Percentiles rank a stretch among this genome's conserved stretches.
Conservation (phyloP, 1,140 invertebrate species). For the Heliconius hermathena region DNA sequence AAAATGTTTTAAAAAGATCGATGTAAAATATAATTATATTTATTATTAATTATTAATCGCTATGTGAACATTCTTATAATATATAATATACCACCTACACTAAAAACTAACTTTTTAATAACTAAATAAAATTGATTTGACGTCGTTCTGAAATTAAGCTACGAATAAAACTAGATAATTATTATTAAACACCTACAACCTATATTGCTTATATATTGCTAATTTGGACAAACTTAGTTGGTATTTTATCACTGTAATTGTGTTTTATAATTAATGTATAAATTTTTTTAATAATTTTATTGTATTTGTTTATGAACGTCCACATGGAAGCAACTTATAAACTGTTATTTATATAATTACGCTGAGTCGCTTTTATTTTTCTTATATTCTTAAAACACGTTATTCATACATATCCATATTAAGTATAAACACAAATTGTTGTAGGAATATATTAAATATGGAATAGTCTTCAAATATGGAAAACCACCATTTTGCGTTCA, state of each 20-base stretch:
- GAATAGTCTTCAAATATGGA: no score
- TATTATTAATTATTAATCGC: not conserved
- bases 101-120: constrained; percentile 29
- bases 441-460: no score
- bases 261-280: constrained; percentile 30
- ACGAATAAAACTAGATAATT: constrained; percentile 38
- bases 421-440: no score
- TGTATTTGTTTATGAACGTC: not conserved
- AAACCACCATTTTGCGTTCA: no score
- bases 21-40: not conserved
- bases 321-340: not conserved
- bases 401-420: no score
- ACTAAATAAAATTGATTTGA: constrained; percentile 50
- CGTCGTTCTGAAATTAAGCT: constrained; percentile 31
- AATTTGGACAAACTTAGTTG: constrained; percentile 54
- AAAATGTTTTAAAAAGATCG: not conserved
- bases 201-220: constrained; percentile 64
- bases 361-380: no score
- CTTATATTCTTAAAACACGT: no score
- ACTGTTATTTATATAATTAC: no score
- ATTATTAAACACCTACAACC: constrained; percentile 23
- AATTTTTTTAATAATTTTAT: constrained; percentile 17
- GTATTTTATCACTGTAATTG: constrained; percentile 47
- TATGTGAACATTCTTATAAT: constrained; percentile 6
- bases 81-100: constrained; percentile 18